Evolutionary conservation across 2,888 invertebrate genomes (phyloP), one percentile per base, ranked within the genome.

Genomic region (Baccha elongata): DNA sequence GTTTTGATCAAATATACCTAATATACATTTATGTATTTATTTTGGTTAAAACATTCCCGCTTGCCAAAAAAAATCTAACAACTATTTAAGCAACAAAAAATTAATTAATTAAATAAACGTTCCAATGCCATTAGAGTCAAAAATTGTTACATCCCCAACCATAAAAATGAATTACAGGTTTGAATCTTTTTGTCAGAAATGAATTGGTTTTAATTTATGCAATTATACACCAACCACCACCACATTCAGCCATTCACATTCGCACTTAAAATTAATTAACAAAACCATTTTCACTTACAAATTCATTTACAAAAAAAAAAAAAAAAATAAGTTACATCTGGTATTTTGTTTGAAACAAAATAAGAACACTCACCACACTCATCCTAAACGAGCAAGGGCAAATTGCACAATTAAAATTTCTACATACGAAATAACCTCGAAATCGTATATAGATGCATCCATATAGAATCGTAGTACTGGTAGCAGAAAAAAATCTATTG

Each of bases 191-290:
- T 52, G 40, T 23, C 64, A 58, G 40, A 40, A 40, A 71, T 15
- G 29, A 71, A 78, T 78, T 64, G 55, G 7, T 58, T 64, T 71
- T 48, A 53, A 69, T 76, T 65, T 71, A 65, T 65, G 71, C 42
- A 78, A 65, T 65, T 68, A n/a, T n/a, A 50, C 42, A 71, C 6
- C 65, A 26, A 52, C 23, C 17, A 46, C n/a, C 26, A 52, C 21
- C 2, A 15, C 32, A 53, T 46, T 29, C 23, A 42, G 17, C 23
- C n/a, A 64, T 48, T 23, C 23, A 40, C 58, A 26, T 58, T 46
- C 60, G 60, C 52, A 62, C 48, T 37, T 44, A 50, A 48, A 55
- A 76, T 71, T 64, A 71, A 76, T 69, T 69, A 69, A 71, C 26
- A 32, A 40, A 62, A 60, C 29, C 60, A 32, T 60, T 60, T 44